A percentile compares a stretch with the other conserved stretches of the same genome.
Evolutionary conservation across 2,888 invertebrate genomes (phyloP).

Genomic region (Arctia plantaginis): DNA sequence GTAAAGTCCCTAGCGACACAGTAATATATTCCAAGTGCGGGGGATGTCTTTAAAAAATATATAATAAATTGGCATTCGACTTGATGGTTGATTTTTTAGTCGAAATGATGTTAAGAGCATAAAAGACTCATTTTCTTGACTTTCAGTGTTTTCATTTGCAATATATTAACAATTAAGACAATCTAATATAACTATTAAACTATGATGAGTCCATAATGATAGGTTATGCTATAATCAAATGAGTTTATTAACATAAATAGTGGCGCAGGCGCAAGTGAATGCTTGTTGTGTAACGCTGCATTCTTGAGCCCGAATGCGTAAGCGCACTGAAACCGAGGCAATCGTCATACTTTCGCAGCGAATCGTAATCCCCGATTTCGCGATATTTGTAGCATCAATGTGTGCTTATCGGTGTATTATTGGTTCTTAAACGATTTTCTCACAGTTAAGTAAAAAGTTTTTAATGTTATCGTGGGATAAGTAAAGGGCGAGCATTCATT

Average conservation of each 20-base stretch:
- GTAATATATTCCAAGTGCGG: too few species aligned
- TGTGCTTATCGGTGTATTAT: conserved; percentile 28
- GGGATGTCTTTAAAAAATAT: too few species aligned
- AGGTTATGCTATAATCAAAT: conserved; percentile 51
- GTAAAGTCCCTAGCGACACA: too few species aligned
- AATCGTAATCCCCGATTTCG: conserved; percentile 59
- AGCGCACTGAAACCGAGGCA: conserved; percentile 63
- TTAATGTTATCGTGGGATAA: neutral
- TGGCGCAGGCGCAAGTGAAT: conserved; percentile 60
- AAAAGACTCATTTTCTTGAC: neutral
- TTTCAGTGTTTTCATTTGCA: neutral
- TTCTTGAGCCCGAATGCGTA: conserved; percentile 72
- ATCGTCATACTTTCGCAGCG: conserved; percentile 51
- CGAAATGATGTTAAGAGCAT: neutral
- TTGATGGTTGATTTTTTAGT: neutral
- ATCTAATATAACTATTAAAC: neutral
- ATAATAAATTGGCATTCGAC: too few species aligned
- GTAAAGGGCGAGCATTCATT: neutral
- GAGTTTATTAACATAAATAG: conserved; percentile 52
- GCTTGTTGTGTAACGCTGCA: conserved; percentile 69
- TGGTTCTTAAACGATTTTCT: conserved; percentile 21
- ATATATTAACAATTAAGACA: neutral
- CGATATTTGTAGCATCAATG: conserved; percentile 48
- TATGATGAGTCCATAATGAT: conserved; percentile 45
- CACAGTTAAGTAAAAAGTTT: conserved; percentile 7